Conservation (phyloP, 1,140 invertebrate genomes). For the Ceratitis capitata region DNA sequence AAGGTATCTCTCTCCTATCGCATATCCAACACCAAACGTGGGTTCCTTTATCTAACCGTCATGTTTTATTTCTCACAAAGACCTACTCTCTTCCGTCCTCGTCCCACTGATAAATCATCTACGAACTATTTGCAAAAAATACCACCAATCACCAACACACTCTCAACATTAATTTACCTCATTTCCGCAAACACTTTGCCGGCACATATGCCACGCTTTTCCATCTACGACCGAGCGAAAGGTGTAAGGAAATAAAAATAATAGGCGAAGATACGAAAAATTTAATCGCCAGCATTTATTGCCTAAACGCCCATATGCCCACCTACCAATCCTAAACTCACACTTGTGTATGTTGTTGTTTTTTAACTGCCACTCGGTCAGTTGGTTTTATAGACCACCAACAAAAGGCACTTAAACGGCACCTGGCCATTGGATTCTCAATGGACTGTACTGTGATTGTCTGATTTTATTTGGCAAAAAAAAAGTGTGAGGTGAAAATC, state of each 20-base stretch:
- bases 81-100: too few relatives aligned
- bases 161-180: not conserved
- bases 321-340: not conserved
- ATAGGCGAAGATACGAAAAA: not conserved
- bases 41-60: not conserved
- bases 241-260: too few relatives aligned
- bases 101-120: too few relatives aligned
- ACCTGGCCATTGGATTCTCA: not conserved
- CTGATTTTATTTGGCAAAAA: not conserved
- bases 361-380: conserved; percentile 31
- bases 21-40: not conserved
- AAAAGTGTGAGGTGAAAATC: not conserved
- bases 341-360: not conserved
- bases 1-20: not conserved
- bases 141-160: not conserved
- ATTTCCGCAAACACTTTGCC: conserved; percentile 23
- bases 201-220: conserved; percentile 2
- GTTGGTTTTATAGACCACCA: conserved; percentile 32
- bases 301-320: not conserved
- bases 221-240: not conserved
- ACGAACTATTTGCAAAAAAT: too few relatives aligned
- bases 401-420: conserved; percentile 3
- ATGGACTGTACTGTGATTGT: not conserved
- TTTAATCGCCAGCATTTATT: conserved; percentile 26
- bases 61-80: not conserved